Evolutionary conservation across 2,888 invertebrate species (phyloP), one percentile per base, ranked within the genome.

Genomic region (Eristalinus sepulchralis): DNA sequence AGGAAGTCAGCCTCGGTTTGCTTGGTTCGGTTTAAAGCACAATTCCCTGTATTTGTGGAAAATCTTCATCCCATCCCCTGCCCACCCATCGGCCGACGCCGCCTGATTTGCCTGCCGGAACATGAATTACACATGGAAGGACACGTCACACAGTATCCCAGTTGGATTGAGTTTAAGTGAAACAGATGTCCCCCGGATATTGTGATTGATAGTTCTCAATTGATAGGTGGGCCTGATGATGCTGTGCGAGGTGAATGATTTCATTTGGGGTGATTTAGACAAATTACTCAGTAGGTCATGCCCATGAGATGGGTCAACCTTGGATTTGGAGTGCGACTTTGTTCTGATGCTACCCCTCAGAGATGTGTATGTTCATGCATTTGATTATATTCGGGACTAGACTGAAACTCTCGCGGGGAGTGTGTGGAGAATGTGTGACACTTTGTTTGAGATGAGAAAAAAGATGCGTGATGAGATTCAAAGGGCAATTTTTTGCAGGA

Each of bases 131-230:
- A 72, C 59, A 71, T 39, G 70, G 77, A 81, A 66, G 81, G 66
- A 83, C 57, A 70, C 68, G 84, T 72, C 84, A 77, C 77, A 83
- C 36, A 47, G 81, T 79, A 87, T 88, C 82, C 87, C 88, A 64
- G 73, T 80, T 76, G 89, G 87, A 83, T 88, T 88, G 85, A 83
- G 77, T 80, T 83, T 88, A 89, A 89, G 88, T 89, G 85, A 89
- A 88, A 89, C 89, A 89, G 88, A 89, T 89, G 88, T 89, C 88
- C 87, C 88, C 73, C n/a, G 83, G 80, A 85, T 83, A 88, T 89
- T 88, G 89, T 89, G 89, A 89, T 89, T 89, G 89, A 89, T 89
- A 81, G 84, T 81, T 71, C 66, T 77, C 66, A 73, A 88, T 87
- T 84, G 83, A 83, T 78, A 83, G 86, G 75, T 81, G 73, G 78